phyloP scores from a whole-genome alignment of 2,113 vertebrate genomes.

The Platycercus adscitus region DNA sequence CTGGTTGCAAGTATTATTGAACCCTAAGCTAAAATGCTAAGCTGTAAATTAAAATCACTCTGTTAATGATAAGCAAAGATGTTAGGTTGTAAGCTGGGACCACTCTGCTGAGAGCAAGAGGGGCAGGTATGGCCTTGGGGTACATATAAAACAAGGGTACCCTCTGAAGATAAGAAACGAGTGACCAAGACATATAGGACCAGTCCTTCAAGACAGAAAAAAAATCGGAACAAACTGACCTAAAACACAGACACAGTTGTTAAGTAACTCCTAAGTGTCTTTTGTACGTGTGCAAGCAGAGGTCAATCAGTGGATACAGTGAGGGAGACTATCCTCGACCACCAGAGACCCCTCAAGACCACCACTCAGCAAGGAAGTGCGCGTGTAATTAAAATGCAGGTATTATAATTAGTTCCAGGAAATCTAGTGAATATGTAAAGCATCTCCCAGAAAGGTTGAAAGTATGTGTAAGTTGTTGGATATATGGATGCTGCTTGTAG shows the following conservation, averaged over 20 bases:
- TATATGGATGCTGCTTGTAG: no score
- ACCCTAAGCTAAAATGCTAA: not conserved
- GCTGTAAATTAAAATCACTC: not conserved
- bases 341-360: no score
- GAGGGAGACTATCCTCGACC: no score
- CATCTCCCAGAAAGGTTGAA: no score
- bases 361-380: no score
- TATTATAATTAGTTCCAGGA: no score
- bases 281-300: no score
- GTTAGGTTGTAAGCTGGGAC: not conserved
- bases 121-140: not conserved
- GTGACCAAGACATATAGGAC: not conserved
- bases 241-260: not conserved
- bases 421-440: no score
- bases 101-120: not conserved
- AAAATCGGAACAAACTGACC: not conserved
- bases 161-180: not conserved
- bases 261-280: no score
- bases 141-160: not conserved
- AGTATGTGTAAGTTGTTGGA: no score
- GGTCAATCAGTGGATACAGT: no score
- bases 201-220: not conserved
- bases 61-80: not conserved
- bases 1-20: not conserved
- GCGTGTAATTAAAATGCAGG: no score